A percentile compares a stretch with the other conserved stretches of the same genome.
phyloP scores from a whole-genome alignment of 2,888 invertebrate genomes.

The Nephrotoma guestfalica region DNA sequence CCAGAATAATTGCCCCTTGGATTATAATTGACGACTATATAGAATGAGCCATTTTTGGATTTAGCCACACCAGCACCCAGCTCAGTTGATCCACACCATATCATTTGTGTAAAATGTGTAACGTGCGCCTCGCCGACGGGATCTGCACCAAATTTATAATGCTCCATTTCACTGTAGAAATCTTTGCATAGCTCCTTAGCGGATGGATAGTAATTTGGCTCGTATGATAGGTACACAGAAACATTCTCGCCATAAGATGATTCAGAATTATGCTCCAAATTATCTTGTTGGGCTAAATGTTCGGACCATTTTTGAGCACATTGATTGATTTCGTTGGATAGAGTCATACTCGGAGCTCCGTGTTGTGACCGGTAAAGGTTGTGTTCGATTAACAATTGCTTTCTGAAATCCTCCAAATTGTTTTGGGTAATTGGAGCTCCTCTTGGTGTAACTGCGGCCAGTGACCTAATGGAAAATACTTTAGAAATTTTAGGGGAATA shows the following conservation, averaged over 20 bases:
- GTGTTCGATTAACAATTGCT: background rate
- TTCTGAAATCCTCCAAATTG: background rate
- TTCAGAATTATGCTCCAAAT: background rate
- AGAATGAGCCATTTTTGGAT: slow-evolving; percentile 53
- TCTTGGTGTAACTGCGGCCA: background rate
- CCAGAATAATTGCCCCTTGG: slow-evolving; percentile 80
- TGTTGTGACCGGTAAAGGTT: background rate
- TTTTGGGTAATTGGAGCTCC: background rate
- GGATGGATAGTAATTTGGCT: background rate
- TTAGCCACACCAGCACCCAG: slow-evolving; percentile 59
- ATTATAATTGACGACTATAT: slow-evolving; percentile 76
- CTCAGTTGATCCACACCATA: slow-evolving; percentile 60
- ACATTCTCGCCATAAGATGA: background rate
- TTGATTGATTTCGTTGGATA: background rate
- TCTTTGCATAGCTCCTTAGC: background rate
- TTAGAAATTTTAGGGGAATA: background rate
- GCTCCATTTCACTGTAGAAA: slow-evolving; percentile 44
- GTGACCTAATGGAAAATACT: background rate
- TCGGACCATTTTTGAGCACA: background rate
- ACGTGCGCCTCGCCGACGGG: slow-evolving; percentile 29
- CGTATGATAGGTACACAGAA: background rate
- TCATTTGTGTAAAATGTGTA: slow-evolving; percentile 68
- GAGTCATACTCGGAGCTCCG: background rate
- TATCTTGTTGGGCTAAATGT: background rate
- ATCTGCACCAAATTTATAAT: slow-evolving; percentile 46